Conservation (phyloP, 2,888 invertebrate species). For the Rhyacophila evoluta region DNA sequence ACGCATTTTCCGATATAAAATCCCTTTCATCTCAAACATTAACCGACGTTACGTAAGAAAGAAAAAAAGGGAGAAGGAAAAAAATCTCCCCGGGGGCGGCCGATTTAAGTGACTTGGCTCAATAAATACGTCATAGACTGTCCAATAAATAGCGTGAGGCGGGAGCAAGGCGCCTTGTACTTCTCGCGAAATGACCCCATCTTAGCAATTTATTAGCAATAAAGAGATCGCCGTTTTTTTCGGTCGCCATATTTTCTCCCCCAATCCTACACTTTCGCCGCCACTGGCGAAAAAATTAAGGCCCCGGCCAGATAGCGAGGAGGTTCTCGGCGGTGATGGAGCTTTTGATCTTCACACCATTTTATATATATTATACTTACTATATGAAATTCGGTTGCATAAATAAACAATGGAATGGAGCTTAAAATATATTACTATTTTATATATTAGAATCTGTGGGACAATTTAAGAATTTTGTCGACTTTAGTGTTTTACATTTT, state of each 20-base stretch:
- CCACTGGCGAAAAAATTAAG: slow-evolving; percentile 11
- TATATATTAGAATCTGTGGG: too few species aligned
- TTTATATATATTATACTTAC: too few species aligned
- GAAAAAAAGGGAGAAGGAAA: background rate
- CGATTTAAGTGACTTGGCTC: background rate
- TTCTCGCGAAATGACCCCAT: slow-evolving; percentile 36
- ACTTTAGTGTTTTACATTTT: too few species aligned
- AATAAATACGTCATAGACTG: slow-evolving; percentile 22
- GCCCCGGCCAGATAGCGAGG: background rate
- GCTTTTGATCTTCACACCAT: too few species aligned
- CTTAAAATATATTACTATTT: too few species aligned
- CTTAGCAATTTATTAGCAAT: slow-evolving; percentile 53
- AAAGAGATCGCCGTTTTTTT: slow-evolving; percentile 43
- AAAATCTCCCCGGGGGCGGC: background rate
- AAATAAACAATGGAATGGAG: too few species aligned
- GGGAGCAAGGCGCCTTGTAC: background rate
- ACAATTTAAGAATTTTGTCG: too few species aligned
- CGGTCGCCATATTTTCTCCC: slow-evolving; percentile 30
- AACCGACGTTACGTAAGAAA: background rate
- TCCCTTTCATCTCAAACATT: slow-evolving; percentile 1
- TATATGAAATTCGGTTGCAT: too few species aligned
- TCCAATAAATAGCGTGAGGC: slow-evolving; percentile 2
- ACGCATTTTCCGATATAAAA: background rate
- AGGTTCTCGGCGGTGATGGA: background rate
- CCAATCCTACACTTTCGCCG: background rate